Evolutionary conservation across 2,113 vertebrate genomes (phyloP), one percentile per base, ranked within the genome.

Genomic region (Toxotes chatareus): DNA sequence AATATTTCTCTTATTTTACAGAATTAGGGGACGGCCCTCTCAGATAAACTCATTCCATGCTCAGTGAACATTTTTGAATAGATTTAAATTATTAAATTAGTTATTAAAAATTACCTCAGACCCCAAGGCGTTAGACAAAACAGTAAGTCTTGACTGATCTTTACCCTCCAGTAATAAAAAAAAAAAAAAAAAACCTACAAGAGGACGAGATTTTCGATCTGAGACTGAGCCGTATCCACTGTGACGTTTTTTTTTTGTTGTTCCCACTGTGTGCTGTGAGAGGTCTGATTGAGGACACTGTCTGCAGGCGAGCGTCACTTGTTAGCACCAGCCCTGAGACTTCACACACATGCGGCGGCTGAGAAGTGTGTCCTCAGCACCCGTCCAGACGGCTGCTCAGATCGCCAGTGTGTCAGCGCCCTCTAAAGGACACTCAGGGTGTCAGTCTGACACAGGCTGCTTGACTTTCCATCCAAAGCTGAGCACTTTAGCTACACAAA

Each of bases 311-410:
- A 55, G 55, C 59, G 0, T 71, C 80, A 79, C 86, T 82, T 82
- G 82, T 86, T 87, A 92, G 69, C 89, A 71, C 82, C 84, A 16
- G 19, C 73, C 72, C 77, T 2, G 69, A 73, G 80, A 73, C 78
- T 88, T 92, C 88, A 90, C 91, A 89, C 90, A 74, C 86, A 88
- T 49, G 77, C 84, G 3, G 85, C 5, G 79, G 68, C 77, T 80
- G 87, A 87, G 86, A 86, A 91, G 72, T 71, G 77, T 73, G 47
- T 86, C 75, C 76, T 79, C 87, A 73, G 73, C 74, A 62, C 65
- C 71, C 27, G 46, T 34, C 56, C 70, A 23, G 60, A 16, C 70
- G 1, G 51, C 74, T 49, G 16, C 73, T 60, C 59, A 53, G 71
- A 84, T 60, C 23, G 9, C 77, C 74, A 4, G 85, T 76, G 83